Conservation (phyloP, 2,113 vertebrate genomes). For the Puntigrus tetrazona region DNA sequence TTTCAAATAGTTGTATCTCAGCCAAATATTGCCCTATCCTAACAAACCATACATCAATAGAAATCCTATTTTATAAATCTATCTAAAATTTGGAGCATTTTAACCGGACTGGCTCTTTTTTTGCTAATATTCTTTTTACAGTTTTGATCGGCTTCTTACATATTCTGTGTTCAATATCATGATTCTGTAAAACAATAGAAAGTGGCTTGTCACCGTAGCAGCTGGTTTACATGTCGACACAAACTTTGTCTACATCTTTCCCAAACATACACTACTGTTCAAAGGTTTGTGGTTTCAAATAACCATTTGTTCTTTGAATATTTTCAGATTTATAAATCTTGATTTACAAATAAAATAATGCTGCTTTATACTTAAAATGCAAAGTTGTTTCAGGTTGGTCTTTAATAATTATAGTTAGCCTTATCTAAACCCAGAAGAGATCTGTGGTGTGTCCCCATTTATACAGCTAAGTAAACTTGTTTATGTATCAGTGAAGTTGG, state of each 20-base stretch:
- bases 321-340: not conserved
- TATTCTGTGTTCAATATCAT: not conserved
- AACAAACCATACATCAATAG: no score
- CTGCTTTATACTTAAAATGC: not conserved
- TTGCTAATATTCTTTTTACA: no score
- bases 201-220: not conserved
- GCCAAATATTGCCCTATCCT: no score
- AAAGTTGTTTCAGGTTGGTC: not conserved
- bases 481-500: not conserved
- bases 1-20: no score
- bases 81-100: no score
- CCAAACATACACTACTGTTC: not conserved
- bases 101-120: no score
- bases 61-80: no score
- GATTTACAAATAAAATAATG: not conserved
- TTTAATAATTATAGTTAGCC: not conserved
- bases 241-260: not conserved
- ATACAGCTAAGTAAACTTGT: constrained; percentile 5
- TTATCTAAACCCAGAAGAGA: not conserved
- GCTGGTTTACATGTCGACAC: not conserved
- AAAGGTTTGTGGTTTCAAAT: not conserved
- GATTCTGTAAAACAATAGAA: not conserved
- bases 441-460: not conserved
- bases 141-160: not conserved
- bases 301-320: no score